Base-by-base conservation (phyloP, 2,113 vertebrate genomes). In the Saccopteryx leptura region DNA sequence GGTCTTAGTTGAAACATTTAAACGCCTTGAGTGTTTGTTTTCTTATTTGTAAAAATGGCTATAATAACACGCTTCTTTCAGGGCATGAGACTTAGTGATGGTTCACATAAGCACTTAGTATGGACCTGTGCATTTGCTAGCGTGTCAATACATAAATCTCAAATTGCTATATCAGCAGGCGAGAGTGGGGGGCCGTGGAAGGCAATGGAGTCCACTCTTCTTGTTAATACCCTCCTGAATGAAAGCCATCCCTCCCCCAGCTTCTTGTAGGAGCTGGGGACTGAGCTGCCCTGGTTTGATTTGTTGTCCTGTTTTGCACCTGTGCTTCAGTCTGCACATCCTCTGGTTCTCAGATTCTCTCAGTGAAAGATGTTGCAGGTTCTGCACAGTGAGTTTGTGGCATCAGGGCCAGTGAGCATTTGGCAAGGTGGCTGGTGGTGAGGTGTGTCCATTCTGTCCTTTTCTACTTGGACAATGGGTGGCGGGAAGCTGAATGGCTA, bases 401-500 rank as follows among this genome's bases (percentile, higher is more conserved):
- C 81, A 23, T 66, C 82, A 63, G 54, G 88, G 33, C 76, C 96
- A 92, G 81, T 12, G 48, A 65, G 14, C 88, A 56, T 54, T 68
- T 86, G 74, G 63, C 17, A 23, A 63, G 14, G 60, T 88, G 39
- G 48, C 89, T 75, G 50, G 33, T 15, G 58, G 17, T 18, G n/a
- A 33, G 60, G 39, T 9, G 11, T 60, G 63, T 54, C 56, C 69
- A 46, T 90, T 96, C 63, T 83, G 9, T 63, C 80, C n/a, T 74
- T 95, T 78, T 61, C 61, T 80, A 5, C 39, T 86, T 83, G 56
- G 96, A 80, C 56, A 85, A 61, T 69, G 81, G 65, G 52, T 18
- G 19, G 50, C 33, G 19, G 95, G n/a, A 81, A 93, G 33, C 63
- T 15, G 46, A 80, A 54, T 39, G 84, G 78, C 78, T 89, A 7